Evolutionary conservation across 2,888 invertebrate genomes (phyloP).

Genomic region (Caenorhabditis drosophilae): DNA sequence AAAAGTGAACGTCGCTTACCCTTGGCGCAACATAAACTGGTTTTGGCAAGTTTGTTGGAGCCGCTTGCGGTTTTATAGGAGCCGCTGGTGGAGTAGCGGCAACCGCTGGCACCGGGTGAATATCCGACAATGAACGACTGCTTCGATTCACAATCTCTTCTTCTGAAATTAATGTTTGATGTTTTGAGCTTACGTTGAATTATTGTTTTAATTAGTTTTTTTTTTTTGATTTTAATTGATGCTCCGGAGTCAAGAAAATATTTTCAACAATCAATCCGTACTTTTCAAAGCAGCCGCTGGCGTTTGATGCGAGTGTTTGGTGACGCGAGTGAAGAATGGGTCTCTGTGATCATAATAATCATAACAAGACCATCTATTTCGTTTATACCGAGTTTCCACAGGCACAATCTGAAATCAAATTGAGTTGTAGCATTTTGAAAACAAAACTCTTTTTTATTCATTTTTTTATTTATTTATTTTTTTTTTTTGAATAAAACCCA

Average conservation of each 20-base stretch:
- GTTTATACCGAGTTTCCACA: conserved; percentile 59
- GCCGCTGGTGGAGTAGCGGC: neutral
- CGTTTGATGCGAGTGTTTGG: conserved; percentile 19
- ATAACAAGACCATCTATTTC: conserved; percentile 58
- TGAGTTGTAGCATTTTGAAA: too few species aligned
- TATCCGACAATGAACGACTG: conserved; percentile 28
- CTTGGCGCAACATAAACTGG: conserved; percentile 31
- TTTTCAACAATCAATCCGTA: conserved; percentile 7
- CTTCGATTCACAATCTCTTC: conserved; percentile 33
- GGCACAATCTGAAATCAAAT: conserved; percentile 56
- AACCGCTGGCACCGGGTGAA: conserved; percentile 24
- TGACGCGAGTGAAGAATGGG: conserved; percentile 29
- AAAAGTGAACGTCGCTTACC: too few species aligned
- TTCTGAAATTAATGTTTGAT: conserved; percentile 24
- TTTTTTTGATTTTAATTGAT: too few species aligned
- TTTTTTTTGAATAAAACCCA: neutral
- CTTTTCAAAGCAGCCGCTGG: conserved; percentile 27
- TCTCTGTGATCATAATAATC: conserved; percentile 57
- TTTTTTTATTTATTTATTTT: too few species aligned
- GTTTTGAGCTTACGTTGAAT: too few species aligned
- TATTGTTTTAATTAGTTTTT: too few species aligned
- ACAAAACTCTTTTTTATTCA: too few species aligned
- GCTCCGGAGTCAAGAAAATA: too few species aligned
- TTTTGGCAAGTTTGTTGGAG: conserved; percentile 23
- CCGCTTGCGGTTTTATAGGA: conserved; percentile 4